These are phyloP conservation scores for Apantesis nais DNA, from an alignment of 2,888 invertebrate genomes.

Conservation along the genomic window DNA sequence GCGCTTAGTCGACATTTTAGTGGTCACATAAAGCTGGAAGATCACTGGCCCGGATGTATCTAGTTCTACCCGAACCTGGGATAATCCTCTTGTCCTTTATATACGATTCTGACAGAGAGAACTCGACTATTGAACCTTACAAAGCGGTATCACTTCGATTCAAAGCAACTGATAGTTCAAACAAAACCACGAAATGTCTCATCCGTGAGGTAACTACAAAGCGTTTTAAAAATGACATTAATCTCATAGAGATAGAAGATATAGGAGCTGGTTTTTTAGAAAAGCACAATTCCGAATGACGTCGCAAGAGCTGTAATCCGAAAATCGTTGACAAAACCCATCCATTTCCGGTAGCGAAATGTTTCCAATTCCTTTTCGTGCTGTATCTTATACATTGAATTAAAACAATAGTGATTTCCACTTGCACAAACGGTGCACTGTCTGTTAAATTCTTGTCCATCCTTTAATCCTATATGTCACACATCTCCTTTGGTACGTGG, in stretches of 20 bases:
- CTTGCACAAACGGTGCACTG: not conserved
- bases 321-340: not conserved
- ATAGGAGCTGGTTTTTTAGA: not conserved
- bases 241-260: not conserved
- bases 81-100: conserved; percentile 4
- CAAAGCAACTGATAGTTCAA: not conserved
- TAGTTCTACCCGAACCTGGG: not conserved
- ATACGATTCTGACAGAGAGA: not conserved
- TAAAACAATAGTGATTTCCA: not conserved
- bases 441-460: too few relatives aligned
- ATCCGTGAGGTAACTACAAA: not conserved
- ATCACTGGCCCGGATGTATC: not conserved
- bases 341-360: not conserved
- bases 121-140: not conserved
- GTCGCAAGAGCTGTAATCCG: not conserved
- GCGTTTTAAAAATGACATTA: not conserved
- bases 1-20: not conserved
- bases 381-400: not conserved
- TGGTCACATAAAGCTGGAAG: conserved; percentile 9
- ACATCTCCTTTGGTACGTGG: too few relatives aligned
- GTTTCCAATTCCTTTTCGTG: not conserved
- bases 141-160: not conserved
- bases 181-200: not conserved
- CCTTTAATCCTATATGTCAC: too few relatives aligned
- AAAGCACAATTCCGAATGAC: not conserved